A percentile compares a stretch with the other conserved stretches of the same genome.
Evolutionary conservation across 2,888 invertebrate species (phyloP).

Genomic region (Sesia apiformis): DNA sequence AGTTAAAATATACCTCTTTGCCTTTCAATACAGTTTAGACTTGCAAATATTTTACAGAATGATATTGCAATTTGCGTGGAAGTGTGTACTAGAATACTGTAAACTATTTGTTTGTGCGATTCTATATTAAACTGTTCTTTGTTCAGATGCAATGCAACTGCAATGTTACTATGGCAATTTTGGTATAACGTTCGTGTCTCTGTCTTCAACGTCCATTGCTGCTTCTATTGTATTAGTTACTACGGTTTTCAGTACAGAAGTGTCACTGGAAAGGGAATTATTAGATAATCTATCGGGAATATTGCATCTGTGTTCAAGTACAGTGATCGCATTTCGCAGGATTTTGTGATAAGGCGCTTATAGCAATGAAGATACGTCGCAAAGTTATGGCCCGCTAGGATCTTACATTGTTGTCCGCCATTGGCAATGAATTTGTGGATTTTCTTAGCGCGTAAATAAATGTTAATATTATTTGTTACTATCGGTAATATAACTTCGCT

Average conservation of each 20-base stretch:
- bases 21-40: too few species aligned
- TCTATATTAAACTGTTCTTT: not conserved
- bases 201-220: not conserved
- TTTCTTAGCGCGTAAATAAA: not conserved
- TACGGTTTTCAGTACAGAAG: not conserved
- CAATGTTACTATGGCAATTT: not conserved
- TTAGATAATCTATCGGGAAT: not conserved
- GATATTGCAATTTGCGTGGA: too few species aligned
- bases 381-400: not conserved
- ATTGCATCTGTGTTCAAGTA: not conserved
- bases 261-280: not conserved
- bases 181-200: not conserved
- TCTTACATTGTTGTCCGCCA: not conserved
- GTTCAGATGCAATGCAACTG: not conserved
- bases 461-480: not conserved
- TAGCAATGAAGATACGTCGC: not conserved
- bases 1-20: too few species aligned
- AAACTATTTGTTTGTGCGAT: not conserved
- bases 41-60: too few species aligned
- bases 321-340: conserved; percentile 12
- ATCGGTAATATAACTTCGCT: not conserved
- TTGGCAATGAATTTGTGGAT: not conserved
- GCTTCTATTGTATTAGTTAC: not conserved
- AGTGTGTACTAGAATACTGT: not conserved
- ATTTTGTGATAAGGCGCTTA: conserved; percentile 15